Base-by-base conservation (phyloP, 2,113 vertebrate species). In the Gnathonemus longibarbis region DNA sequence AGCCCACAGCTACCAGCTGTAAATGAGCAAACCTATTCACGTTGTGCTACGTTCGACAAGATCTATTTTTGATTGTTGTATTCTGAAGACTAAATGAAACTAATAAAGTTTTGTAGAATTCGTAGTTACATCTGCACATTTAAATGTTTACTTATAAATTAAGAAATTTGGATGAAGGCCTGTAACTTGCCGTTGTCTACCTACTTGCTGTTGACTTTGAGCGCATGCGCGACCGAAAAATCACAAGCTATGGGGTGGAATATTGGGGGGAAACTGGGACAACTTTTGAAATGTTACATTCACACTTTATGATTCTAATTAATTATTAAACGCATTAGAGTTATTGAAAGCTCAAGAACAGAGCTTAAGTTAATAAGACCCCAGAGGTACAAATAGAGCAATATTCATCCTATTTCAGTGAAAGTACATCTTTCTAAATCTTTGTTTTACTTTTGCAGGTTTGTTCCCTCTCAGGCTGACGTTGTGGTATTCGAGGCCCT, bases 391-490 rank as follows among this genome's bases (percentile, higher is more conserved):
- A 31, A n/a, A 8, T n/a, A 24, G n/a, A 70, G 10, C 62, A 70
- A 31, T 31, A 13, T 31, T 70, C n/a, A 70, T 13, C 2, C 10
- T n/a, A 27, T 70, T 70, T 70, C 11, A 13, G n/a, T 70, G 62
- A 70, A 10, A 31, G n/a, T 70, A 11, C 62, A 70, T 70, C n/a
- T 66, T 9, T 66, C 11, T 27, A 53, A 24, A 24, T 58, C 0
- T 10, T 3, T 77, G 66, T 48, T 2, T 1, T 11, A 56, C 85
- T 83, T 88, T 88, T 0, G 0, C 87, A 99, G 98, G 94, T 98
- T 95, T 17, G 97, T 99, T 8, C 97, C 98, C 0, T 99, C 98
- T 0, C 98, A 99, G 93, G 98, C 98, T 0, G 98, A 99, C 0
- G 94, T 98, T 10, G 97, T 95, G 0, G 97, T 99, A 0, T 99